These are phyloP conservation scores for Stichopus chloronotus DNA, from an alignment of 35 echinoderm and acorn worm genomes.

Conservation along the genomic window DNA sequence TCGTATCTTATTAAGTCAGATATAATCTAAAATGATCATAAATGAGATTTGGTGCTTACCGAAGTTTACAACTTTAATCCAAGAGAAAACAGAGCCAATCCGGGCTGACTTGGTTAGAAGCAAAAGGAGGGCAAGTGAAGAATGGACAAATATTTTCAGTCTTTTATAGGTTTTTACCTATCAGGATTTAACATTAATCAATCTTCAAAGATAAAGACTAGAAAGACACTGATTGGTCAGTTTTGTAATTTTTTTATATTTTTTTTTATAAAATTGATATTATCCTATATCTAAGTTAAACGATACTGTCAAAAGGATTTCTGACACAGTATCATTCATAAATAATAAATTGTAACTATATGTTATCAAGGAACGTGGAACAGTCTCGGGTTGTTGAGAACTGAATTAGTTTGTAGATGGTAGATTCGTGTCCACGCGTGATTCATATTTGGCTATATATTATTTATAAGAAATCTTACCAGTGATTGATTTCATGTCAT, in stretches of 20 bases:
- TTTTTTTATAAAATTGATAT: not conserved
- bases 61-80: not conserved
- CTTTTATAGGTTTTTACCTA: not conserved
- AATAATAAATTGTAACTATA: not conserved
- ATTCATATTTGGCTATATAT: not conserved
- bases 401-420: not conserved
- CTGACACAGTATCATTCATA: not conserved
- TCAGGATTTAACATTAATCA: not conserved
- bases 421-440: not conserved
- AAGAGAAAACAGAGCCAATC: not conserved
- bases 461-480: no score
- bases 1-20: no score
- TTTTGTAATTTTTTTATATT: not conserved
- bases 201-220: not conserved
- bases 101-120: not conserved
- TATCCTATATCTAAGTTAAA: not conserved
- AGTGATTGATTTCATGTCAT: not conserved
- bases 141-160: not conserved
- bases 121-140: not conserved
- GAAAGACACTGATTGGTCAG: not conserved
- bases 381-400: not conserved
- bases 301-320: not conserved
- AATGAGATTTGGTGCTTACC: no score
- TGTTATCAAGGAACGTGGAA: not conserved
- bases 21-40: no score